Evolutionary conservation across 2,797 vertebrate species (phyloP), one percentile per base, ranked within the genome.

Genomic region (Ibycter americanus): DNA sequence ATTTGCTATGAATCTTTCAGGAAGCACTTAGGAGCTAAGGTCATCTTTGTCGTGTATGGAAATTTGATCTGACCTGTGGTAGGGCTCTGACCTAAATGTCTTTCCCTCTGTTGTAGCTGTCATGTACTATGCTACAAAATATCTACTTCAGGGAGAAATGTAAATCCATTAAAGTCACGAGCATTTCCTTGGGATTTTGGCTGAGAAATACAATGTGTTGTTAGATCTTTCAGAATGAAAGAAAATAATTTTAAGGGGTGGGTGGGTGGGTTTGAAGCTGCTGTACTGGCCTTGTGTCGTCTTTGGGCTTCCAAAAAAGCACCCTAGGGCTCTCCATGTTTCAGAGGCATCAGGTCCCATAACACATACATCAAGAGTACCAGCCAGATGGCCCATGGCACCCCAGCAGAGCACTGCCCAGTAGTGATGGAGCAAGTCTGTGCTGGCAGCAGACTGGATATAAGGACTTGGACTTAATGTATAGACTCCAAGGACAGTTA

Each of bases 201-300:
- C 23, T 63, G 70, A 68, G 27, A 68, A 71, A 6, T 49, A 47
- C 27, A 36, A 7, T 54, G 15, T 1, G 0, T 52, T 76, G 14
- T 42, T 51, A n/a, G 9, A 22, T 61, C 34, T 56, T 63, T 63
- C 9, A 38, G 16, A 32, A 49, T 22, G 47, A 78, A 87, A 47
- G 20, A 36, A 62, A 51, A 44, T 27, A 0, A 14, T 40, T 62
- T 32, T 51, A n/a, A n/a, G n/a, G n/a, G n/a, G n/a, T n/a, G n/a
- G n/a, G n/a, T n/a, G n/a, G n/a, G n/a, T n/a, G n/a, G n/a, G n/a
- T n/a, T n/a, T n/a, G n/a, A n/a, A n/a, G n/a, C n/a, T n/a, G n/a
- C n/a, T 62, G 0, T 42, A 1, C 11, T 40, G 31, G 46, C 27
- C 15, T 70, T 42, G 1, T 4, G 5, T 59, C 7, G 34, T 15